A percentile compares a stretch with the other conserved stretches of the same genome.
These are phyloP conservation scores for Bugulina stolonifera DNA, from an alignment of 2,888 invertebrate genomes.

Conservation along the genomic window DNA sequence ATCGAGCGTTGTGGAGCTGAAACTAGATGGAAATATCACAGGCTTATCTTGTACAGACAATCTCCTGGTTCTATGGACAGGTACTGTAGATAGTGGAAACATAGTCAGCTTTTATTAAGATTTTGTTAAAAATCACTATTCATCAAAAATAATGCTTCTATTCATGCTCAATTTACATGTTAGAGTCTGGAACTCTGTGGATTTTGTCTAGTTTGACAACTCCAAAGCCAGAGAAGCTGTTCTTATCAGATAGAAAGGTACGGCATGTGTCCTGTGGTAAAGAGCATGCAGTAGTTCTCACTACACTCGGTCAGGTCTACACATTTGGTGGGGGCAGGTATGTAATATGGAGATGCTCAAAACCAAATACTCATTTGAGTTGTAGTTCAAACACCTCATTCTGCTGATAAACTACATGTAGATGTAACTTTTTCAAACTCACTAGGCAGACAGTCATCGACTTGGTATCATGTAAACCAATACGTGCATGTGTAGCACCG, in stretches of 20 bases:
- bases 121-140: no score
- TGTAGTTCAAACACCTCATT: no score
- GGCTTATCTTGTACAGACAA: background rate
- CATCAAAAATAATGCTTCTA: no score
- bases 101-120: no score
- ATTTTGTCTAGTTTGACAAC: background rate
- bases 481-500: no score
- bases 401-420: no score
- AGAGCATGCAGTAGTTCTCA: conserved; percentile 72
- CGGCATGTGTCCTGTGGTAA: conserved; percentile 61
- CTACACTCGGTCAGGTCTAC: conserved; percentile 67
- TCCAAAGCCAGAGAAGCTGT: background rate
- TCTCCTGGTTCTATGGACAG: background rate
- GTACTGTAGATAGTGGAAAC: no score
- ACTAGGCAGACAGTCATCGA: no score
- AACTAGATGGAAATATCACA: background rate
- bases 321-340: conserved; percentile 80
- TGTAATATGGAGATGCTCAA: conserved; percentile 29
- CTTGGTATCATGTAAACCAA: no score
- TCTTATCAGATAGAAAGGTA: conserved; percentile 4
- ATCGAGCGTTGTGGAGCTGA: background rate
- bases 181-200: background rate
- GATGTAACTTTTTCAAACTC: no score
- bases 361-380: no score
- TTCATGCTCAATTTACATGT: background rate